Base-by-base conservation (phyloP, 2,888 invertebrate species). In the Didymodactylos carnosus region DNA sequence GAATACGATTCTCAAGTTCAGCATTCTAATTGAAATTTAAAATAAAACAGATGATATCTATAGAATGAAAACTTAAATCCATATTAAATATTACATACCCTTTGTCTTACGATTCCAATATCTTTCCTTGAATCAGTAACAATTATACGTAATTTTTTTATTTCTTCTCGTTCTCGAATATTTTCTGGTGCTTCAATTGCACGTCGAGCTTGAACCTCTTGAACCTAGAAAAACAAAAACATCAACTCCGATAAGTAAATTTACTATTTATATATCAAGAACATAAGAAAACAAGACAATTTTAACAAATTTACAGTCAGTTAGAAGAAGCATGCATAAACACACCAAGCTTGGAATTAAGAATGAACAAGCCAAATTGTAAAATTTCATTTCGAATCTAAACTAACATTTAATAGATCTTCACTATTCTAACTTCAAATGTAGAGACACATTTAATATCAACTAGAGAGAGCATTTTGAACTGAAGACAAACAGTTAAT, bases 1-100 rank as follows among this genome's bases (percentile, higher is more conserved):
- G 83, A 77, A 84, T 80, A 77, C 85, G 84, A 78, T 83, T 83
- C 80, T 85, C 85, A 72, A 86, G 80, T 76, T 83, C 80, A 49
- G 83, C 82, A 78, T 86, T 76, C 46, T 76, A 41, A 43, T n/a
- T n/a, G n/a, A 62, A 16, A 53, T 29, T 25, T 27, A 27, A 53
- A 13, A 27, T 27, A 27, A n/a, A 43, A 43, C 8, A 19, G 16
- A 41, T 25, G 0, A 35, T 35, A 19, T 0, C 1, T 8, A 29
- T 35, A 11, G 11, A 25, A 43, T 43, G 43, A 43, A 43, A 43
- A 16, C 43, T 13, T 43, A 13, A 43, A 13, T 43, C 23, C 13
- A 13, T 39, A 23, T 14, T 16, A 23, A 69, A n/a, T 35, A 70
- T 19, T 35, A 8, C n/a, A 35, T 62, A 62, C 62, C 25, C 41